Base-by-base conservation (phyloP, 2,888 invertebrate genomes). In the Limulus polyphemus region DNA sequence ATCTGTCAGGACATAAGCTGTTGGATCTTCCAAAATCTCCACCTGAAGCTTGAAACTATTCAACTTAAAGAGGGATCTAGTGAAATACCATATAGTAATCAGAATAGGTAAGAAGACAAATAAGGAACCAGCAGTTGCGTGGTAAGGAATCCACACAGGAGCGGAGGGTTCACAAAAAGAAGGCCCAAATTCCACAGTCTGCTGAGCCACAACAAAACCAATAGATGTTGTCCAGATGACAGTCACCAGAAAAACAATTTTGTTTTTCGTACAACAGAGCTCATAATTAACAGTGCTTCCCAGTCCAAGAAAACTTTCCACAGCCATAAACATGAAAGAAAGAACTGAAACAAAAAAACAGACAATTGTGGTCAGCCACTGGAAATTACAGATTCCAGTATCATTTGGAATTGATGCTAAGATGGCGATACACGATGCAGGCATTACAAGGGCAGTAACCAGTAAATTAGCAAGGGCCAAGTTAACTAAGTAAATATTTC, bases 391-490 rank as follows among this genome's bases (percentile, higher is more conserved):
- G 1, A 85, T 82, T 13, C 50, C 49, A 13, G 59, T 57, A 11
- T 55, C 60, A 32, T 68, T 62, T 3, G 78, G 76, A 62, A 81
- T 75, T 0, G 83, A 84, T 0, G 87, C 84, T 14, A 88, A 76
- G 50, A 88, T 81, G 0, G 85, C 83, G 9, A 86, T 83, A 0
- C 83, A 83, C 0, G 85, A 83, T 0, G 83, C 81, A 0, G 87
- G 86, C 69, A 88, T 81, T 50, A 87, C 83, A 12, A 83, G 73
- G 0, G 83, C 81, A 0, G 87, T 85, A 11, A 88, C 81, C 16
- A 87, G 75, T 57, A 88, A 76, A 72, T 88, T 88, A 0, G 86
- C 82, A 59, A 88, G 71, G 0, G 87, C 87, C 46, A 85, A 80
- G 76, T 83, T 84, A 65, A 83, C 85, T 66, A 85, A 77, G 74